Evolutionary conservation across 2,113 vertebrate genomes (phyloP), one percentile per base, ranked within the genome.

Genomic region (Macrotis lagotis): DNA sequence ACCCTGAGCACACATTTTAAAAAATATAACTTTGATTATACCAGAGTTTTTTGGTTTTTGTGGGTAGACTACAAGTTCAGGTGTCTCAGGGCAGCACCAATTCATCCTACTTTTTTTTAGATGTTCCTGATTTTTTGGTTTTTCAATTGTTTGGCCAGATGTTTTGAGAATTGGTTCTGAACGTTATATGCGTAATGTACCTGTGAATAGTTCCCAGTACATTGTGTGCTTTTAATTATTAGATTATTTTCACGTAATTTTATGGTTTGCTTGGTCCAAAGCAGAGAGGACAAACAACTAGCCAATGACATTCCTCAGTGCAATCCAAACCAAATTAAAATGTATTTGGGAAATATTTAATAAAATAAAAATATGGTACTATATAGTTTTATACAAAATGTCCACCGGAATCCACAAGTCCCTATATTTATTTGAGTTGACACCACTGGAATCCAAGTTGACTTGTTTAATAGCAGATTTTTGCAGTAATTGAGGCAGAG

Each of bases 1-100:
- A 59, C 96, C 92, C 91, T 95, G 94, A 96, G 95, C 95, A 88
- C 92, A 96, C 90, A 92, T 97, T 97, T 96, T n/a, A n/a, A n/a
- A n/a, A n/a, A n/a, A n/a, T n/a, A n/a, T n/a, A n/a, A n/a, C n/a
- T n/a, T n/a, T n/a, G n/a, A n/a, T n/a, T n/a, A n/a, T 97, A 97
- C 96, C 96, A 66, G 97, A 97, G 95, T 95, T 96, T 94, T 97
- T 97, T 97, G 97, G 97, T 96, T 97, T 97, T 96, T 94, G 92
- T 93, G 96, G 92, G 95, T 97, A 97, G 94, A 95, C 47, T 97
- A 94, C 55, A 96, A 96, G 96, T 96, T 97, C 97, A 97, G 96
- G 97, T 96, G 59, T 92, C 59, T 26, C 51, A 59, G 94, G 92
- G 92, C 96, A 90, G 66, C 91, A 31, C 51, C 1, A 0, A 90